Percentiles rank a stretch among this genome's conserved stretches.
Evolutionary conservation across 2,797 vertebrate species (phyloP).

Genomic region (Acridotheres tristis): DNA sequence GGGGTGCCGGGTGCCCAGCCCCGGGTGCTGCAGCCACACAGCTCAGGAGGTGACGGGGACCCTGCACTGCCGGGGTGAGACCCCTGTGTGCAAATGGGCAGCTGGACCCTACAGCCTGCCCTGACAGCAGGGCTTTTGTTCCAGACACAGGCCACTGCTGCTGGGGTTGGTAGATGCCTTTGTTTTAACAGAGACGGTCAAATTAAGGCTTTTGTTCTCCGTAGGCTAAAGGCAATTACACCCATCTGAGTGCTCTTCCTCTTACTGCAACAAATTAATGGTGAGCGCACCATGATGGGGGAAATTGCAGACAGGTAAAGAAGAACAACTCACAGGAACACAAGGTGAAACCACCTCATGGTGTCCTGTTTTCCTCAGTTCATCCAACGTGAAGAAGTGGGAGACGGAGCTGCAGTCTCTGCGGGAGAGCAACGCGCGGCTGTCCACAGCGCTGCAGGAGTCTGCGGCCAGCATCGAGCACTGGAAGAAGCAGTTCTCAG

Average conservation of each 20-base stretch:
- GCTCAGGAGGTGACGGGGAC: not conserved
- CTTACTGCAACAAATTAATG: not conserved
- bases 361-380: constrained; percentile 67
- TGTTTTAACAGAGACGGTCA: not conserved
- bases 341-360: not conserved
- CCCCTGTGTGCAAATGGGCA: not conserved
- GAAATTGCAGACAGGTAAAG: not conserved
- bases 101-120: not conserved
- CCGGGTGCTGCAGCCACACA: not conserved
- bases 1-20: not conserved
- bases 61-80: rapidly evolving
- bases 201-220: not conserved
- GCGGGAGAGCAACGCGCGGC: constrained; percentile 90
- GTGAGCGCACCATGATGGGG: rapidly evolving
- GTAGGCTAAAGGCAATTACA: not conserved
- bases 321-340: rapidly evolving
- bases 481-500: constrained; percentile 90
- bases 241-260: not conserved
- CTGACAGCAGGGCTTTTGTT: not conserved
- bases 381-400: constrained; percentile 91
- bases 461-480: constrained; percentile 89
- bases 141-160: not conserved
- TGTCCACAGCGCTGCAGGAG: constrained; percentile 89
- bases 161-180: not conserved
- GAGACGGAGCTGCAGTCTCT: constrained; percentile 92